Evolutionary conservation across 2,113 vertebrate genomes (phyloP).

Genomic region (Oplegnathus fasciatus): DNA sequence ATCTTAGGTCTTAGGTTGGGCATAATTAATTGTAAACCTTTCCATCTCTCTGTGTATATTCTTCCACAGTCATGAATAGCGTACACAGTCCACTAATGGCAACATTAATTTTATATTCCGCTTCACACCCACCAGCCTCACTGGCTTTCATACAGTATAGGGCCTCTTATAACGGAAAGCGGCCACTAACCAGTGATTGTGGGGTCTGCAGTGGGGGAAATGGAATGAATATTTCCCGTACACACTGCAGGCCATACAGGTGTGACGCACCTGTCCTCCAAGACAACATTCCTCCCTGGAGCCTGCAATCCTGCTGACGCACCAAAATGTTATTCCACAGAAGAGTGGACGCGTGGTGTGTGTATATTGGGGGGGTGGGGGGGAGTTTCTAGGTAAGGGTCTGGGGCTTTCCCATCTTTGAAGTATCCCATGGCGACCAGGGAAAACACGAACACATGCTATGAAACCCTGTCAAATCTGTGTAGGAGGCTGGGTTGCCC

Average conservation of each 20-base stretch:
- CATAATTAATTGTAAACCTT: background rate
- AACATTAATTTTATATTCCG: constrained; percentile 58
- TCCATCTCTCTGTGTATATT: constrained; percentile 34
- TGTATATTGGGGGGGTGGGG: constrained; percentile 5
- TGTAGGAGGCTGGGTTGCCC: background rate
- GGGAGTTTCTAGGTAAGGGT: background rate
- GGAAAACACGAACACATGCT: constrained; percentile 62
- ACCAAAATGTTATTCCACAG: constrained; percentile 61
- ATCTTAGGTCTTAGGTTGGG: background rate
- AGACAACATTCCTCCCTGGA: constrained; percentile 62
- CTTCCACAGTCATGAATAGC: constrained; percentile 50
- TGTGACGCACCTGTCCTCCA: constrained; percentile 78
- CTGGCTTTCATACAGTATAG: constrained; percentile 7
- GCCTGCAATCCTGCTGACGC: constrained; percentile 57
- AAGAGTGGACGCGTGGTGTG: constrained; percentile 15
- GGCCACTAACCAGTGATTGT: constrained; percentile 23
- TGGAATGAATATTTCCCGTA: constrained; percentile 59
- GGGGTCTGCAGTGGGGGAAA: constrained; percentile 18
- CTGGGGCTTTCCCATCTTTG: constrained; percentile 60
- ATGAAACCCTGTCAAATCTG: background rate
- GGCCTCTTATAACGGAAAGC: constrained; percentile 39
- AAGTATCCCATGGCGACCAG: constrained; percentile 58
- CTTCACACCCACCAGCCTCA: constrained; percentile 7
- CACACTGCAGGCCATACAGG: constrained; percentile 63
- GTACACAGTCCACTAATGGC: constrained; percentile 15